These are phyloP conservation scores for Agapostemon virescens DNA, from an alignment of 2,888 invertebrate species.

Conservation along the genomic window DNA sequence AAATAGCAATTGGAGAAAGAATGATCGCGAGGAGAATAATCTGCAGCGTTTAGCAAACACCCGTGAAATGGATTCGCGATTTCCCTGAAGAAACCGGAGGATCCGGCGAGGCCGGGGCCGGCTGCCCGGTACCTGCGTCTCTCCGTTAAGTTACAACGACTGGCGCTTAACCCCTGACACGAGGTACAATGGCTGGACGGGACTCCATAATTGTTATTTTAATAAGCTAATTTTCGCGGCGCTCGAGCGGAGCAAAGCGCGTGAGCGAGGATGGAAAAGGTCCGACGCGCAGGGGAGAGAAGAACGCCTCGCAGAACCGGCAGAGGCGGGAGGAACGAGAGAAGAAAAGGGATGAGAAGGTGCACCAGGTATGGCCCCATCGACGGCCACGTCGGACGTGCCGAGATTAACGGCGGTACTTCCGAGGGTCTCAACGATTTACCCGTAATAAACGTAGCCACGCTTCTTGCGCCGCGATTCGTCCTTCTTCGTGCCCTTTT, in stretches of 20 bases:
- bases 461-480: constrained; percentile 54
- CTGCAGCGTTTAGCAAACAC: not conserved
- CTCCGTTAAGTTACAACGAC: constrained; percentile 73
- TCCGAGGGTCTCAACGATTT: constrained; percentile 64
- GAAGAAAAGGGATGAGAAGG: constrained; percentile 29
- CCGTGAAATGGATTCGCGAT: constrained; percentile 7
- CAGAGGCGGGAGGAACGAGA: constrained; percentile 26
- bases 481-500: constrained; percentile 39
- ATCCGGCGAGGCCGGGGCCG: constrained; percentile 14
- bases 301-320: not conserved
- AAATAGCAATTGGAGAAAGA: not conserved
- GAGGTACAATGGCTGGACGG: constrained; percentile 72
- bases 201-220: constrained; percentile 77
- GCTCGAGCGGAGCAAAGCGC: constrained; percentile 60
- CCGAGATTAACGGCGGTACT: constrained; percentile 71
- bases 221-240: constrained; percentile 77
- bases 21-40: not conserved
- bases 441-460: constrained; percentile 65
- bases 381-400: constrained; percentile 66
- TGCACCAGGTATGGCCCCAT: constrained; percentile 59
- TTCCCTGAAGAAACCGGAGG: not conserved
- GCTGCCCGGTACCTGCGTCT: constrained; percentile 52
- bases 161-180: constrained; percentile 74
- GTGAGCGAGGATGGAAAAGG: constrained; percentile 35
- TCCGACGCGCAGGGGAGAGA: constrained; percentile 3